Evolutionary conservation across 2,888 invertebrate genomes (phyloP).

Genomic region (Aspidiotus rigidus): DNA sequence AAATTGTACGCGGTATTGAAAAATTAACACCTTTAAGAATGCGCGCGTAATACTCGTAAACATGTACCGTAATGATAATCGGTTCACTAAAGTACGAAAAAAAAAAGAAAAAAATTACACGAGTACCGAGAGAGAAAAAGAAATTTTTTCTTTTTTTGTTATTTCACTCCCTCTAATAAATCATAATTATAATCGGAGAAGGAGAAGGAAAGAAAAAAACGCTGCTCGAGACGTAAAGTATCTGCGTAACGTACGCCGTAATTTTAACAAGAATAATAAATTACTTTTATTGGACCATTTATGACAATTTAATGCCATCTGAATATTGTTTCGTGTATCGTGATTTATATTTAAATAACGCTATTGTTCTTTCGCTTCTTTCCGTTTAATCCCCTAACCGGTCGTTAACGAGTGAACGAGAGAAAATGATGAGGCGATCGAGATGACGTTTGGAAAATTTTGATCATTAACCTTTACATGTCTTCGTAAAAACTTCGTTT

Average conservation of each 20-base stretch:
- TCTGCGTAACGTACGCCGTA: background rate
- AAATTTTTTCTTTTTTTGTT: background rate
- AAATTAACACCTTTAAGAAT: constrained; percentile 4
- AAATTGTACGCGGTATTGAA: background rate
- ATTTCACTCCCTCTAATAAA: background rate
- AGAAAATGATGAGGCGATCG: background rate
- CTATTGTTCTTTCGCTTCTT: background rate
- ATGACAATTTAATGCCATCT: constrained; percentile 1
- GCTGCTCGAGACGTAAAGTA: background rate
- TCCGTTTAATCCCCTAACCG: background rate
- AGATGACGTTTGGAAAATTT: background rate
- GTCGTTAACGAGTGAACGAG: background rate
- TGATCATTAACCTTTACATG: background rate
- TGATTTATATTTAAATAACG: constrained; percentile 1
- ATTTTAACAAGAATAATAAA: constrained; percentile 4
- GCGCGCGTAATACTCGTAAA: background rate
- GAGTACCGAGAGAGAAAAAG: background rate
- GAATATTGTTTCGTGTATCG: constrained; percentile 1
- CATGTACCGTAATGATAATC: background rate
- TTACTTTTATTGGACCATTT: constrained; percentile 4
- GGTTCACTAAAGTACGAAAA: background rate
- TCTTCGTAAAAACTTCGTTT: too few species aligned
- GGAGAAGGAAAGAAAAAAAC: too few species aligned
- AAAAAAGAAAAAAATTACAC: background rate
- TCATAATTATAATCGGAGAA: background rate